Evolutionary conservation across 1,140 invertebrate genomes (phyloP).

Genomic region (Melitaea cinxia): DNA sequence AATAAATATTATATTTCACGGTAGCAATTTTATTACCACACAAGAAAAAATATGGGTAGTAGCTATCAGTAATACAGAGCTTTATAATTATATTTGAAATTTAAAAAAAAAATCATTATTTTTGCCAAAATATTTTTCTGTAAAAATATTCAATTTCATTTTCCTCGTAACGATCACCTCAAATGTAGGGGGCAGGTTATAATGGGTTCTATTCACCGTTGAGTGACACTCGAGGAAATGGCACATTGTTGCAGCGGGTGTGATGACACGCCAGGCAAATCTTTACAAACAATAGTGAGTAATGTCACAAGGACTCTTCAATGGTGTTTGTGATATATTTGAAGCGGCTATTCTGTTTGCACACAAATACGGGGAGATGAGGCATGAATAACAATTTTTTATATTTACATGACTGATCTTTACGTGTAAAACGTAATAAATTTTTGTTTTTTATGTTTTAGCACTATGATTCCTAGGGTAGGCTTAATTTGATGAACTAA

Average conservation of each 20-base stretch:
- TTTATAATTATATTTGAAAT: background rate
- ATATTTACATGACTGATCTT: too few species aligned
- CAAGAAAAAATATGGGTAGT: too few species aligned
- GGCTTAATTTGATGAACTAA: too few species aligned
- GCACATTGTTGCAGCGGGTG: slow-evolving; percentile 46
- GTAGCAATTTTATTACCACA: too few species aligned
- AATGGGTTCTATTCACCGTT: slow-evolving; percentile 59
- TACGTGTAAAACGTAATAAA: too few species aligned
- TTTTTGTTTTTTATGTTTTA: too few species aligned
- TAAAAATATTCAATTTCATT: slow-evolving; percentile 20
- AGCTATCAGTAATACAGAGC: background rate
- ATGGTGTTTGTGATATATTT: slow-evolving; percentile 31
- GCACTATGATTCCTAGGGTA: too few species aligned
- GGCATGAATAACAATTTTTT: background rate
- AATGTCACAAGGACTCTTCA: slow-evolving; percentile 31
- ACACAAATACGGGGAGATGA: background rate
- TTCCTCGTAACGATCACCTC: slow-evolving; percentile 13
- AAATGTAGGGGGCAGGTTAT: slow-evolving; percentile 31
- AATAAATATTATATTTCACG: too few species aligned
- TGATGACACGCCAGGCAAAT: slow-evolving; percentile 41
- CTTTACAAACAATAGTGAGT: slow-evolving; percentile 33
- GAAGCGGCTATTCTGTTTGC: slow-evolving; percentile 19
- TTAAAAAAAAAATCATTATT: background rate
- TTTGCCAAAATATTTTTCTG: background rate
- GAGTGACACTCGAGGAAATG: slow-evolving; percentile 57